Evolutionary conservation across 1,140 invertebrate genomes (phyloP).

Genomic region (Heliothis subflexa): DNA sequence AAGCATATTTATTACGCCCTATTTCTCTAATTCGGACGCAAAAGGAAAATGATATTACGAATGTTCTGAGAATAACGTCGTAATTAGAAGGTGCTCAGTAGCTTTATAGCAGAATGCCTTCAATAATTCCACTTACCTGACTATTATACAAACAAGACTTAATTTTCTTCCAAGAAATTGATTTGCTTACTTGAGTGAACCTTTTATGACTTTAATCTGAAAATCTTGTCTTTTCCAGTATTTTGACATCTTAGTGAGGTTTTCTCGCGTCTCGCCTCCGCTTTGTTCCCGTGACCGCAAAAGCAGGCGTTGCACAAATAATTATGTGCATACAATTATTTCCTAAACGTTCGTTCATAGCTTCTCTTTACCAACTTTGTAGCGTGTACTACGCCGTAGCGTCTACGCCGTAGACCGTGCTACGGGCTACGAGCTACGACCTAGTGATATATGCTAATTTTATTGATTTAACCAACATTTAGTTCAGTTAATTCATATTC

Average conservation of each 20-base stretch:
- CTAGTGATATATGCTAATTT: slow-evolving; percentile 35
- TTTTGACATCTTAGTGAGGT: slow-evolving; percentile 34
- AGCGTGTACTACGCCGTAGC: slow-evolving; percentile 33
- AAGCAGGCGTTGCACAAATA: slow-evolving; percentile 80
- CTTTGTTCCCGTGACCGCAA: slow-evolving; percentile 69
- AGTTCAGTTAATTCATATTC: slow-evolving; percentile 38
- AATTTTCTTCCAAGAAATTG: slow-evolving; percentile 1
- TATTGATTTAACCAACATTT: slow-evolving; percentile 40
- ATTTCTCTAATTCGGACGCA: neutral
- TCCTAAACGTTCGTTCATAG: slow-evolving; percentile 72
- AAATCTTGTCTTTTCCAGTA: slow-evolving; percentile 47
- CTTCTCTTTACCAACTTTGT: slow-evolving; percentile 38
- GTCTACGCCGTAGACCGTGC: slow-evolving; percentile 30
- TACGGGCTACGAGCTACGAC: slow-evolving; percentile 38
- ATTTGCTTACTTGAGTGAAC: neutral
- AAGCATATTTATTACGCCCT: neutral
- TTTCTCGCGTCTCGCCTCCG: slow-evolving; percentile 44
- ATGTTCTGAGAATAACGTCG: neutral
- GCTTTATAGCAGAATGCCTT: slow-evolving; percentile 4
- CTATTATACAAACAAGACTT: neutral
- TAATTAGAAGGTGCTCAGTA: neutral
- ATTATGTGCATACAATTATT: slow-evolving; percentile 85
- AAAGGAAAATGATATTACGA: neutral
- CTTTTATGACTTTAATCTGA: neutral
- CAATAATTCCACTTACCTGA: neutral